Base-by-base conservation (phyloP, 2,113 vertebrate species). In the Astur gentilis region DNA sequence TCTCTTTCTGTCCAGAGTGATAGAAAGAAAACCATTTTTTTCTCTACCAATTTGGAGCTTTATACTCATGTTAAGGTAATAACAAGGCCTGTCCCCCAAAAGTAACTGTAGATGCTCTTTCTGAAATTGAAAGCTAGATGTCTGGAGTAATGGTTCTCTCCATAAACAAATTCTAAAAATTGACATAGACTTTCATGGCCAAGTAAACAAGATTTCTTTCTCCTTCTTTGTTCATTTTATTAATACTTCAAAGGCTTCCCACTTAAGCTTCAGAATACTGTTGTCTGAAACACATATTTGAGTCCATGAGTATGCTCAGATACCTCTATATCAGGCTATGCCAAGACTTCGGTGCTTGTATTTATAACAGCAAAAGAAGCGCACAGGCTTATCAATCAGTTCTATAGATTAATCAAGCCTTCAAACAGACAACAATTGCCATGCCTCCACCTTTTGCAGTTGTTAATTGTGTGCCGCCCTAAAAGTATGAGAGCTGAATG, bases 1-100 rank as follows among this genome's bases (percentile, higher is more conserved):
- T 89, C 22, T 17, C 22, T 92, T 64, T 12, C 25, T 70, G 23
- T 62, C 50, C 40, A 40, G 36, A 94, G 22, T 50, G 65, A 47
- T 50, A 47, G 76, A 94, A 93, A 65, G 8, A 89, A 92, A 95
- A n/a, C 23, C 50, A 22, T 42, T 69, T 95, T 94, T 94, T 79
- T 73, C 58, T 89, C 29, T 61, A 23, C 44, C 75, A 61, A 77
- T 93, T 90, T 92, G 83, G 88, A 93, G 61, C 50, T 84, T 96
- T 93, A 66, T 61, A 42, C 5, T 89, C 66, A 27, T 13, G 16
- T 86, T 94, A 85, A 83, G 38, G 22, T 78, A 17, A 78, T 84
- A 58, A 75, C 22, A 61, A 40, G 13, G 20, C 87, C 69, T 72
- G 27, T 38, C 7, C 13, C 17, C 18, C 49, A 62, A 88, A 79